Evolutionary conservation across 1,140 invertebrate genomes (phyloP).

Genomic region (Drosophila arawakana): DNA sequence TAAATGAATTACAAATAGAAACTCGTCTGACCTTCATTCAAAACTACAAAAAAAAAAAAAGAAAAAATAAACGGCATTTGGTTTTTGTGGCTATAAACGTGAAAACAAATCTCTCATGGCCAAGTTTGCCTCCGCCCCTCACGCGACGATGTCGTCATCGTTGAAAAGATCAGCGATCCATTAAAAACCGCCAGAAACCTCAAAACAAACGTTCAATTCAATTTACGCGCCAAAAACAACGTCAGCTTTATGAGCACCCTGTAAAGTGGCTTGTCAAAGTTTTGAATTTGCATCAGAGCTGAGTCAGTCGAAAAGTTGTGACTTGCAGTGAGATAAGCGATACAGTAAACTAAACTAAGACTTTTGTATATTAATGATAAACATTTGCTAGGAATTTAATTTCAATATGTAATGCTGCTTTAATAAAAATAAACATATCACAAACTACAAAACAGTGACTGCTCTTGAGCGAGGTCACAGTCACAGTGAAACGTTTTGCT

Average conservation of each 20-base stretch:
- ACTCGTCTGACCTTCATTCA: slow-evolving; percentile 58
- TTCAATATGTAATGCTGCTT: too few species aligned
- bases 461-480: not conserved
- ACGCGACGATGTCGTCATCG: slow-evolving; percentile 66
- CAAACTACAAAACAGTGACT: not conserved
- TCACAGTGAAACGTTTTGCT: slow-evolving; percentile 19
- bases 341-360: too few species aligned
- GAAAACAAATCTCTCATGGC: slow-evolving; percentile 52
- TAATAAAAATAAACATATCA: too few species aligned
- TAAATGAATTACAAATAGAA: slow-evolving; percentile 51
- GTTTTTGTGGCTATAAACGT: slow-evolving; percentile 44
- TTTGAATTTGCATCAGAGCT: slow-evolving; percentile 11
- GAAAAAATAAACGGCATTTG: slow-evolving; percentile 18
- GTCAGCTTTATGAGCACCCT: slow-evolving; percentile 5
- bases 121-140: slow-evolving; percentile 17
- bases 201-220: slow-evolving; percentile 25
- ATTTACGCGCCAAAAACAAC: slow-evolving; percentile 41
- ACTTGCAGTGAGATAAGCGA: too few species aligned
- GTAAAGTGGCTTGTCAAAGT: not conserved
- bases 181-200: slow-evolving; percentile 39
- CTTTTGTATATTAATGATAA: too few species aligned
- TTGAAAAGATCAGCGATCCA: slow-evolving; percentile 18
- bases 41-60: slow-evolving; percentile 27
- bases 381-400: too few species aligned
- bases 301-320: not conserved